A percentile compares a stretch with the other conserved stretches of the same genome.
These are phyloP conservation scores for Coremacera marginata DNA, from an alignment of 2,888 invertebrate genomes.

Conservation along the genomic window DNA sequence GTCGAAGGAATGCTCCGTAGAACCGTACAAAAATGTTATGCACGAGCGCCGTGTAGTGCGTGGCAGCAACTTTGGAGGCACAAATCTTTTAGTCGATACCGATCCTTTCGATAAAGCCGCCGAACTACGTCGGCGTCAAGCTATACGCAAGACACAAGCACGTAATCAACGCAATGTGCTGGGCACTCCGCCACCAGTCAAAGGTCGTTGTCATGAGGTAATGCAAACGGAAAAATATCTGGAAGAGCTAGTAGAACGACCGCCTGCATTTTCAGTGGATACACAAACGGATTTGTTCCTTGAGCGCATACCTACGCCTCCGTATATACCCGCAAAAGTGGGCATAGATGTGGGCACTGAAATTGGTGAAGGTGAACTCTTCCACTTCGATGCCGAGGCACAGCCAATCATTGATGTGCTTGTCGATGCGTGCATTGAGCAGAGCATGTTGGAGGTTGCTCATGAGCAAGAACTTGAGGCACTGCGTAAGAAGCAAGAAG, in stretches of 20 bases:
- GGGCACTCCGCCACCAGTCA: constrained; percentile 72
- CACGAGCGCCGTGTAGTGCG: constrained; percentile 88
- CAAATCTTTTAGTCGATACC: constrained; percentile 67
- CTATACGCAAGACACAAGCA: constrained; percentile 75
- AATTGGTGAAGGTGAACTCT: constrained; percentile 92
- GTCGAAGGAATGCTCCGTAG: constrained; percentile 62
- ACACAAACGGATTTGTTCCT: constrained; percentile 90
- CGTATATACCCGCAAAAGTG: constrained; percentile 82
- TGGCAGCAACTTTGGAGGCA: constrained; percentile 79
- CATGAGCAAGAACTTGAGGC: constrained; percentile 93
- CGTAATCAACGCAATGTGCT: constrained; percentile 72
- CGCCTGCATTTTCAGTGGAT: constrained; percentile 81
- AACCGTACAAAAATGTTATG: constrained; percentile 86
- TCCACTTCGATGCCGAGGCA: constrained; percentile 93
- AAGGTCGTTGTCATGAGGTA: constrained; percentile 86
- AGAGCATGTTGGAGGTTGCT: constrained; percentile 88
- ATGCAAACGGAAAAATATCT: constrained; percentile 92
- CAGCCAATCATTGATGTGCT: constrained; percentile 90
- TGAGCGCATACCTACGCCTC: constrained; percentile 85
- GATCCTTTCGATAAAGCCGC: constrained; percentile 68
- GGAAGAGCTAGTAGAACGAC: constrained; percentile 85
- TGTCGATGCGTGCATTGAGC: constrained; percentile 90
- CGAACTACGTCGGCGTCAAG: constrained; percentile 76
- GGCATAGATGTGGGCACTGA: constrained; percentile 88
- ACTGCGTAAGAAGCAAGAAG: constrained; percentile 77